Conservation (phyloP, 2,797 vertebrate species). For the Anabacerthia variegaticeps region DNA sequence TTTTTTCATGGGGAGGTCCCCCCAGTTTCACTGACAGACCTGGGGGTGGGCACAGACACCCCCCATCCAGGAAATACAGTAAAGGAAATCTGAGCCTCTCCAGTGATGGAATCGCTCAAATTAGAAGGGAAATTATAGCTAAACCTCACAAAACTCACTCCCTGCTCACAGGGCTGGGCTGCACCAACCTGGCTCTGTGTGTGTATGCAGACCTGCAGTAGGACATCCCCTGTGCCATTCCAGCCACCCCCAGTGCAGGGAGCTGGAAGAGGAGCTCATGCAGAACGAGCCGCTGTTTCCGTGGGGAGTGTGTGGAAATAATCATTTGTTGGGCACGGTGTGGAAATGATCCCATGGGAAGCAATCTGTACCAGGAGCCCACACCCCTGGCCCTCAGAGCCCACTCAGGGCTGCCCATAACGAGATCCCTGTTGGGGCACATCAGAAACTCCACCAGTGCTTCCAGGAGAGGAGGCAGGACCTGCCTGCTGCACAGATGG, state of each 20-base stretch:
- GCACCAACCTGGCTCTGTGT: background rate
- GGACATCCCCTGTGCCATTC: background rate
- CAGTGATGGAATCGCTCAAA: background rate
- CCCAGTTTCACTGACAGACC: too few species aligned
- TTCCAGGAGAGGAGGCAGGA: background rate
- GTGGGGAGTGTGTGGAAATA: background rate
- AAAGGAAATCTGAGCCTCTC: background rate
- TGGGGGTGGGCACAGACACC: background rate
- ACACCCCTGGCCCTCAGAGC: background rate
- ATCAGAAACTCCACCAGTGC: background rate
- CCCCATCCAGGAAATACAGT: background rate
- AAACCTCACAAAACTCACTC: background rate
- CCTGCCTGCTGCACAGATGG: constrained; percentile 7
- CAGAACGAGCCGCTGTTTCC: background rate
- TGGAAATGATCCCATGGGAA: background rate
- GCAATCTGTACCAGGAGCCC: background rate
- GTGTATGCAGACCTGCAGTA: accelerated
- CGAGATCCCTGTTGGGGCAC: background rate
- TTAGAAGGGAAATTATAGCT: background rate
- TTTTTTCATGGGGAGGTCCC: accelerated
- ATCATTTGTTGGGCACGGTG: background rate
- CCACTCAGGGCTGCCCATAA: background rate
- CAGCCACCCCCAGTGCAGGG: accelerated
- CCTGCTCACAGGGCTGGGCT: accelerated
- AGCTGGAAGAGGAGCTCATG: background rate